phyloP scores from a whole-genome alignment of 2,888 invertebrate species.

The Rhodophaea formosa region DNA sequence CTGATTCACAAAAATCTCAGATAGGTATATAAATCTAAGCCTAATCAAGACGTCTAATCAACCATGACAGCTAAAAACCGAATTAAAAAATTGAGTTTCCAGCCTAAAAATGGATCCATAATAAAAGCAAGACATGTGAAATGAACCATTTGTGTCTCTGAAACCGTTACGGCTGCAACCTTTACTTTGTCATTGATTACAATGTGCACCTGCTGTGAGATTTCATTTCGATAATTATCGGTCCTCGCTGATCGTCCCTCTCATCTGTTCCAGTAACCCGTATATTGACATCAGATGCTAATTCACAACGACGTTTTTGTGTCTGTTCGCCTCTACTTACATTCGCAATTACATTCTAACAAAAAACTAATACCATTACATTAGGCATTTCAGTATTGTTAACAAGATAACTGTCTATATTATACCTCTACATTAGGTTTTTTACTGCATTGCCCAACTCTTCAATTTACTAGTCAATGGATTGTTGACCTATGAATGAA shows the following conservation, averaged over 20 bases:
- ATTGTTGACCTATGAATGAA: neutral
- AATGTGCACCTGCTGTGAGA: conserved; percentile 65
- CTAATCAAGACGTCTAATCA: too few species aligned
- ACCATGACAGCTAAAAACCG: conserved; percentile 23
- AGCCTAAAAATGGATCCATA: neutral
- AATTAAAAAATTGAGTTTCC: conserved; percentile 3
- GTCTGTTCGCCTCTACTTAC: conserved; percentile 31
- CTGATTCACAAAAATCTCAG: conserved; percentile 37
- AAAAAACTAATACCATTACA: conserved; percentile 15
- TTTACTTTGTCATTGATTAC: conserved; percentile 45
- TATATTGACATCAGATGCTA: conserved; percentile 54
- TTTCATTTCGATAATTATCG: conserved; percentile 69
- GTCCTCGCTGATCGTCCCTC: conserved; percentile 47
- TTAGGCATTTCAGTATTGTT: conserved; percentile 34
- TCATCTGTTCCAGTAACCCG: conserved; percentile 64
- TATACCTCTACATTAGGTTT: conserved; percentile 10
- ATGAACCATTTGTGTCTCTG: conserved; percentile 1
- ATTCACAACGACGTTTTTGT: conserved; percentile 55
- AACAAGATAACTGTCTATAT: conserved; percentile 35
- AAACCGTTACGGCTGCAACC: conserved; percentile 10
- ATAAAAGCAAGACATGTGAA: neutral
- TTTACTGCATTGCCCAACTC: neutral
- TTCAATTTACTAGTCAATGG: conserved; percentile 3
- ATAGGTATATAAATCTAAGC: conserved; percentile 27
- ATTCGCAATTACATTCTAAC: conserved; percentile 35